Evolutionary conservation across 2,797 vertebrate genomes (phyloP).

Genomic region (Hippoglossus hippoglossus): DNA sequence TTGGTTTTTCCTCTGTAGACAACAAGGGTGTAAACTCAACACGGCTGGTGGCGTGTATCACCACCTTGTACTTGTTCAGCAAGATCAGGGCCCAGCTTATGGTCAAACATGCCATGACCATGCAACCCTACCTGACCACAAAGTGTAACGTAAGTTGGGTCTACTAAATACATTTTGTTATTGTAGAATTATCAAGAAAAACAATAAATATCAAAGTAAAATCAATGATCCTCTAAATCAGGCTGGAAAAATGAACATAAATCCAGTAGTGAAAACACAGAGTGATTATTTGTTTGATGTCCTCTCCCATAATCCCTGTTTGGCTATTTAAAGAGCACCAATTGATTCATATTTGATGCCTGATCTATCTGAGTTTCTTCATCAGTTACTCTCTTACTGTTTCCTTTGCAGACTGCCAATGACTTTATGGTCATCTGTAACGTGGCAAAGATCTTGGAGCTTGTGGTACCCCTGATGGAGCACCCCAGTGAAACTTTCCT

Average conservation of each 20-base stretch:
- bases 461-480: constrained; percentile 97
- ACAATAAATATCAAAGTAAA: not conserved
- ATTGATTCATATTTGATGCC: accelerated
- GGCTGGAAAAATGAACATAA: not conserved
- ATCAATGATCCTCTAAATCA: not conserved
- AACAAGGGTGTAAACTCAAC: constrained; percentile 95
- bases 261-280: not conserved
- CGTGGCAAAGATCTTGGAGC: constrained; percentile 97
- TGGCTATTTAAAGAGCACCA: not conserved
- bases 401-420: constrained; percentile 90
- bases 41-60: constrained; percentile 95
- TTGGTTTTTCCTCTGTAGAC: constrained; percentile 77
- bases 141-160: constrained; percentile 94
- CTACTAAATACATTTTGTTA: not conserved
- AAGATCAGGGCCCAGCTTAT: constrained; percentile 98
- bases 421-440: constrained; percentile 99
- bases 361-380: not conserved
- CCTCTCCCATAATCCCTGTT: too few species aligned
- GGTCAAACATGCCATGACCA: constrained; percentile 99
- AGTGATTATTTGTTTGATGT: not conserved
- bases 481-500: constrained; percentile 97
- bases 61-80: constrained; percentile 98
- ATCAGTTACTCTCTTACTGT: not conserved
- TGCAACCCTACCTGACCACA: constrained; percentile 99
- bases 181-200: not conserved